Percentiles rank a stretch among this genome's conserved stretches.
Conservation (phyloP, 2,113 vertebrate species). For the Ctenodactylus gundi region DNA sequence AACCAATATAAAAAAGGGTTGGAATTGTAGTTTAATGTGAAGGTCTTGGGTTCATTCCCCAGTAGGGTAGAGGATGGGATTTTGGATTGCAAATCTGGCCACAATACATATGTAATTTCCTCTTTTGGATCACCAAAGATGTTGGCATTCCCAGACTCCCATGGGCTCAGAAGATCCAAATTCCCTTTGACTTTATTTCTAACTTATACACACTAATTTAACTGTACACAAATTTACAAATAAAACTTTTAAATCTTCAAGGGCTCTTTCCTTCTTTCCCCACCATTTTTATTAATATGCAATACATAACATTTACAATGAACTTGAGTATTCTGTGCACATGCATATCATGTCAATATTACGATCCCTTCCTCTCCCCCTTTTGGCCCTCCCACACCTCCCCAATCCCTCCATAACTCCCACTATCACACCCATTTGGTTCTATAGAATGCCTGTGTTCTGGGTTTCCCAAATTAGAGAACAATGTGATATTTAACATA, state of each 20-base stretch:
- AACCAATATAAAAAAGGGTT: not conserved
- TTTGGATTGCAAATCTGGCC: not conserved
- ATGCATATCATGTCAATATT: too few relatives aligned
- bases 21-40: not conserved
- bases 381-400: too few relatives aligned
- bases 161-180: not conserved
- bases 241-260: not conserved
- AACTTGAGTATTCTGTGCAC: too few relatives aligned
- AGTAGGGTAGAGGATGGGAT: not conserved
- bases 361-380: too few relatives aligned
- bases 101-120: not conserved
- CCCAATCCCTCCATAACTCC: too few relatives aligned
- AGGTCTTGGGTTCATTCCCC: not conserved
- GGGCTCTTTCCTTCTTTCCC: not conserved
- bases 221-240: conserved; percentile 31
- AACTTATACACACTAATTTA: not conserved
- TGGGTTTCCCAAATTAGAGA: too few relatives aligned
- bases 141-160: not conserved
- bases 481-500: too few relatives aligned
- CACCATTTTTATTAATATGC: too few relatives aligned
- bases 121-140: not conserved
- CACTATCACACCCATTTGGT: too few relatives aligned
- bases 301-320: too few relatives aligned
- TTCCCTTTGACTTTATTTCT: not conserved
- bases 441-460: too few relatives aligned